Evolutionary conservation across 1,140 invertebrate genomes (phyloP).

Genomic region (Bathynomus jamesi): DNA sequence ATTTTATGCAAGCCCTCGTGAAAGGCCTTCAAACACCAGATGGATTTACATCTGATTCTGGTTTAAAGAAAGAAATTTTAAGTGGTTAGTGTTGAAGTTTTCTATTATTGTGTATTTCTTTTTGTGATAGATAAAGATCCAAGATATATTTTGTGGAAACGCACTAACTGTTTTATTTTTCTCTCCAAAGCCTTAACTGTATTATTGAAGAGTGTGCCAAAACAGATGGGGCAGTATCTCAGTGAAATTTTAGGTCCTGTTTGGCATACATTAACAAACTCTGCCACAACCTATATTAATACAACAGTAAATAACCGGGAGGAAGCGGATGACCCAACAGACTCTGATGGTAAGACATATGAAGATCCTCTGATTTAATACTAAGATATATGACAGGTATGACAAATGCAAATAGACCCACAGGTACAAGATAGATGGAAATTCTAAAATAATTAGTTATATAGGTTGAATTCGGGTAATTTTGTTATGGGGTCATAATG

Average conservation of each 20-base stretch:
- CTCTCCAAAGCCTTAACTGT: conserved; percentile 52
- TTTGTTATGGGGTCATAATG: too few relatives aligned
- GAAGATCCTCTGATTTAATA: too few relatives aligned
- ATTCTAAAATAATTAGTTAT: too few relatives aligned
- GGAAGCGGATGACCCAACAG: conserved; percentile 47
- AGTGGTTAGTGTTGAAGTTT: conserved; percentile 48
- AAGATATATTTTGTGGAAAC: too few relatives aligned
- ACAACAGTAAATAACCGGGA: conserved; percentile 53
- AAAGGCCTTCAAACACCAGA: conserved; percentile 54
- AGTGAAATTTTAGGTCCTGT: conserved; percentile 59
- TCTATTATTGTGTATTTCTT: too few relatives aligned
- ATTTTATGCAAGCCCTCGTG: conserved; percentile 63
- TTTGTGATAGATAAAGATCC: too few relatives aligned
- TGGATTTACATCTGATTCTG: conserved; percentile 54
- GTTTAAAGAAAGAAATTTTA: conserved; percentile 63
- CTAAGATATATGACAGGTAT: too few relatives aligned
- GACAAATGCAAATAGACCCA: too few relatives aligned
- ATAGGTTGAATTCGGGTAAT: too few relatives aligned
- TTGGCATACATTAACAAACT: conserved; percentile 62
- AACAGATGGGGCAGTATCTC: conserved; percentile 56
- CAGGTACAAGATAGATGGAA: too few relatives aligned
- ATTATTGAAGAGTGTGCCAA: conserved; percentile 57
- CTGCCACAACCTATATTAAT: conserved; percentile 58
- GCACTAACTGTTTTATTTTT: too few relatives aligned
- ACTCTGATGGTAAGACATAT: conserved; percentile 50